Evolutionary conservation across 1,140 invertebrate genomes (phyloP).

Genomic region (Drosophila pseudoananassae): DNA sequence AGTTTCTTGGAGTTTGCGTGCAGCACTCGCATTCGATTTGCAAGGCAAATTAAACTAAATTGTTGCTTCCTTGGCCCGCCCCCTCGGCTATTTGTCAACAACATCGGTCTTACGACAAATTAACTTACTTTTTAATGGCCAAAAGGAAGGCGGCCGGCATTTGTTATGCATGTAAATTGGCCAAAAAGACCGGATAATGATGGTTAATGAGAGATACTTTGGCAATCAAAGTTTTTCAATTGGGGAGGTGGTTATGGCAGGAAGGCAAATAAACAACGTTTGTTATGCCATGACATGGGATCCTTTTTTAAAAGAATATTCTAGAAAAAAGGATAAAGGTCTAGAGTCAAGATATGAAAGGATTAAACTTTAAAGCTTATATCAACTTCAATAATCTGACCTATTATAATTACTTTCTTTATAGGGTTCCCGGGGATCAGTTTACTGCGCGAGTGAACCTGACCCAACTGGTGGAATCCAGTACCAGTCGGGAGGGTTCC

Average conservation of each 20-base stretch:
- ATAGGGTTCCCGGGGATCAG: slow-evolving; percentile 85
- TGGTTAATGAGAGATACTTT: slow-evolving; percentile 20
- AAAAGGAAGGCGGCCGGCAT: not conserved
- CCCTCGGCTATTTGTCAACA: slow-evolving; percentile 27
- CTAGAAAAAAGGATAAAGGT: not conserved
- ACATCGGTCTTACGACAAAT: slow-evolving; percentile 4
- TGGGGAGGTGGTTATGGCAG: not conserved
- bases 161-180: slow-evolving; percentile 14
- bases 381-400: no score
- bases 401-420: not conserved
- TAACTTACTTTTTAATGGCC: slow-evolving; percentile 35
- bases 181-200: slow-evolving; percentile 1
- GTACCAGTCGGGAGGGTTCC: slow-evolving; percentile 83
- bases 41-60: slow-evolving; percentile 42
- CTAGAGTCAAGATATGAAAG: no score
- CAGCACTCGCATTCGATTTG: slow-evolving; percentile 32
- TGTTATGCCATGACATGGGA: not conserved
- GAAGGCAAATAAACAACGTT: slow-evolving; percentile 1
- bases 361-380: no score
- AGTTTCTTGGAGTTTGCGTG: slow-evolving; percentile 18
- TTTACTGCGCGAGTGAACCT: slow-evolving; percentile 84
- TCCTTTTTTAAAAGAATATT: not conserved
- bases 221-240: slow-evolving; percentile 14
- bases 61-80: slow-evolving; percentile 47
- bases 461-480: slow-evolving; percentile 84